Conservation (phyloP, 2,888 invertebrate genomes). For the Ectemnius lituratus region DNA sequence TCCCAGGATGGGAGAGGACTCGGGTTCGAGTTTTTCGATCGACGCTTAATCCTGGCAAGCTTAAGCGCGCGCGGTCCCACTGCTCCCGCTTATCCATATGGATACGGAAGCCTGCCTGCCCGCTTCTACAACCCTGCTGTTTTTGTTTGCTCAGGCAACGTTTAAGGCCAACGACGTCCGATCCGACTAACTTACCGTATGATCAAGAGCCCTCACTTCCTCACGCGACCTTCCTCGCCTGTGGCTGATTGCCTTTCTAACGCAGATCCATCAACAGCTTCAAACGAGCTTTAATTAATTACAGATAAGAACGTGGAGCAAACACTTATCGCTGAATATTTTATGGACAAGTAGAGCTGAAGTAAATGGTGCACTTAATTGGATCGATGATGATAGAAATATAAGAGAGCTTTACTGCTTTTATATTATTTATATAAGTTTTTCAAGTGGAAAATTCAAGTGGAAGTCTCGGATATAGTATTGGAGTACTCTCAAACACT, state of each 20-base stretch:
- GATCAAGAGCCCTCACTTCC: background rate
- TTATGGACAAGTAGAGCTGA: too few species aligned
- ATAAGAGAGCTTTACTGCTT: too few species aligned
- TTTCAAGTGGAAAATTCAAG: too few species aligned
- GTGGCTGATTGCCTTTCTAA: background rate
- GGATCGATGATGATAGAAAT: too few species aligned
- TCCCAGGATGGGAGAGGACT: too few species aligned
- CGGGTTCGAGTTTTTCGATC: slow-evolving; percentile 27
- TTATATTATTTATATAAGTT: too few species aligned
- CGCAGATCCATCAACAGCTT: background rate
- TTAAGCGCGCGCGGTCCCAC: slow-evolving; percentile 11
- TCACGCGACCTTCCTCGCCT: background rate
- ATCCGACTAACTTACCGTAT: slow-evolving; percentile 14
- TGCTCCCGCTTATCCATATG: slow-evolving; percentile 35
- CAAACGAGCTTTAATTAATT: too few species aligned
- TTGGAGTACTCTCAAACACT: too few species aligned
- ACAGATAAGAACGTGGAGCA: too few species aligned
- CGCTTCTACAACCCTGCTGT: slow-evolving; percentile 11
- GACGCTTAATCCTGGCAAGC: slow-evolving; percentile 30
- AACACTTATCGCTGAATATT: too few species aligned
- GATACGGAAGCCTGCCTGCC: slow-evolving; percentile 9
- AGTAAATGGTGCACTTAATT: too few species aligned
- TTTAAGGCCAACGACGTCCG: slow-evolving; percentile 27
- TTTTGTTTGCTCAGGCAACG: slow-evolving; percentile 38
- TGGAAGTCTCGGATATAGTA: too few species aligned